Percentiles rank a stretch among this genome's conserved stretches.
Conservation (phyloP, 2,113 vertebrate species). For the Apistogramma diplotaenia region DNA sequence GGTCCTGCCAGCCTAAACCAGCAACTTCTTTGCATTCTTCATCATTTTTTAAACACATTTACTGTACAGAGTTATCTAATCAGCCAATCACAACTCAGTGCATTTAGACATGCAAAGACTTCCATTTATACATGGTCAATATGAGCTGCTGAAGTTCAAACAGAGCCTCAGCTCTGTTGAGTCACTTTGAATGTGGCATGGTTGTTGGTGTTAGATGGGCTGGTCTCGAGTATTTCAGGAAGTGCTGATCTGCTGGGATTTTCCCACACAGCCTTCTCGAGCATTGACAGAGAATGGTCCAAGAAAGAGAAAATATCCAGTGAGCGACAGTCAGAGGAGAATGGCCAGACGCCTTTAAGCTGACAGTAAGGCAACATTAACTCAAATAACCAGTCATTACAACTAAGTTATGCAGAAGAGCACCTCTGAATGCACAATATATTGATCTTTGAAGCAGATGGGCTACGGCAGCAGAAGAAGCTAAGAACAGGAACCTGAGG, state of each 20-base stretch:
- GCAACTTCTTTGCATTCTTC: too few relatives aligned
- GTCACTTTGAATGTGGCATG: not conserved
- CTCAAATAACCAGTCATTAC: too few relatives aligned
- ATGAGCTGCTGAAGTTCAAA: not conserved
- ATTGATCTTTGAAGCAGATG: not conserved
- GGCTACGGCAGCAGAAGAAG: not conserved
- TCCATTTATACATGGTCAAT: not conserved
- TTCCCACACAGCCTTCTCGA: not conserved
- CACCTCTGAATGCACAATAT: not conserved
- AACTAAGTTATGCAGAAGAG: not conserved
- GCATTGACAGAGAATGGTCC: not conserved
- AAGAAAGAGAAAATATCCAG: not conserved
- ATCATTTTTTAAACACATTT: too few relatives aligned
- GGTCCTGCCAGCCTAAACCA: not conserved
- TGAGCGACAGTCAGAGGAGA: not conserved
- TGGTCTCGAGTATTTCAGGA: not conserved
- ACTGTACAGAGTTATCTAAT: too few relatives aligned
- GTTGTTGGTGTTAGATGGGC: too few relatives aligned
- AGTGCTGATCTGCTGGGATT: not conserved
- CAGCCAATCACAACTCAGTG: not conserved
- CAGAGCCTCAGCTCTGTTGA: not conserved
- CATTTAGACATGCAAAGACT: not conserved
- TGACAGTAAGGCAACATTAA: not conserved
- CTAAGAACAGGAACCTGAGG: not conserved
- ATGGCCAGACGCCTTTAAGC: not conserved